Evolutionary conservation across 2,888 invertebrate genomes (phyloP).

Genomic region (Cerastis leucographa): DNA sequence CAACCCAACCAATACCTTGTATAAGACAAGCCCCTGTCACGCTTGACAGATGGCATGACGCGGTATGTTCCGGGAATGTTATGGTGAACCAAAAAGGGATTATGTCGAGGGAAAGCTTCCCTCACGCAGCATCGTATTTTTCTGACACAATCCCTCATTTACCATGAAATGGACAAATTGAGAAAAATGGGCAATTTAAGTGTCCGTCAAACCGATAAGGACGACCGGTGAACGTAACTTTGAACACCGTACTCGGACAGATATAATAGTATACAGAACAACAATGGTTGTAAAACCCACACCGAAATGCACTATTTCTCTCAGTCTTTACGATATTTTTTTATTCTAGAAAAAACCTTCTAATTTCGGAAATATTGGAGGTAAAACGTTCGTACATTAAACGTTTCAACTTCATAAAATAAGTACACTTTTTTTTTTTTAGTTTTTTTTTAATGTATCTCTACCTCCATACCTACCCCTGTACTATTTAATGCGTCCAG

Average conservation of each 20-base stretch:
- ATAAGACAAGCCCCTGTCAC: constrained; percentile 17
- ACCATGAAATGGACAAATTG: neutral
- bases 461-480: too few species aligned
- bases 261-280: neutral
- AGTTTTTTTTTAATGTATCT: too few species aligned
- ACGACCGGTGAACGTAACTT: neutral
- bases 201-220: neutral
- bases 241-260: neutral
- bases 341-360: too few species aligned
- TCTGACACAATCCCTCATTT: constrained; percentile 12
- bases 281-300: neutral
- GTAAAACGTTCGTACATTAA: too few species aligned
- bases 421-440: too few species aligned
- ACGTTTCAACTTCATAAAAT: too few species aligned
- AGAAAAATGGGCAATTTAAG: neutral
- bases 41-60: constrained; percentile 19
- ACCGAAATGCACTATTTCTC: too few species aligned
- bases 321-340: too few species aligned
- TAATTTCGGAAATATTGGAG: neutral
- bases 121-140: too few species aligned
- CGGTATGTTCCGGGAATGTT: constrained; percentile 3
- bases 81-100: constrained; percentile 8
- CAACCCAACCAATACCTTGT: neutral
- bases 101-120: neutral
- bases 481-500: too few species aligned